Base-by-base conservation (phyloP, 2,797 vertebrate genomes). In the Pseudochirops cupreus region DNA sequence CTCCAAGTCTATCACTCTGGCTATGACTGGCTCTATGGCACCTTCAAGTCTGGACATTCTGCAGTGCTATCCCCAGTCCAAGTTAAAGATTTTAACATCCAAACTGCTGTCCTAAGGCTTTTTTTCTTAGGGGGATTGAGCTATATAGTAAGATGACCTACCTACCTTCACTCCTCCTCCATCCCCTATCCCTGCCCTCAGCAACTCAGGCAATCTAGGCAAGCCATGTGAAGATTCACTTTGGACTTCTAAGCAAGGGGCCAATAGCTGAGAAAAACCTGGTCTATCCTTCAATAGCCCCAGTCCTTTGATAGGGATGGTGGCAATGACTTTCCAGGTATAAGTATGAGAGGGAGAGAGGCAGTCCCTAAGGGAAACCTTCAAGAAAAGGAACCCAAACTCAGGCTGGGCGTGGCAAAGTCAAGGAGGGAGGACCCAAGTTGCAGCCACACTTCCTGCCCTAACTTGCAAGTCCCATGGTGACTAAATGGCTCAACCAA, bases 391-490 rank as follows among this genome's bases (percentile, higher is more conserved):
- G 39, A 95, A 91, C 56, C 62, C 92, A 55, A 56, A 91, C 93
- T 89, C 92, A 50, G 58, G 93, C 89, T 56, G 74, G 92, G 93
- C 90, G 92, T 39, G 50, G 56, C 90, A 90, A 24, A 67, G 90
- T 89, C 53, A 2, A n/a, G 87, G 82, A 39, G 59, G 94, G 89
- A 7, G 56, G 0, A 0, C 31, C 29, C 29, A 56, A 26, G 53
- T 56, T 52, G 26, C 26, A 62, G 53, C 46, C 1, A 52, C 46
- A 93, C 33, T 89, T 93, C 55, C 46, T 58, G 96, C 12, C 93
- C 55, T 33, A 18, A 91, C 96, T 29, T 90, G 96, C 58, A 50
- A 18, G 57, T n/a, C 31, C 54, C 89, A 53, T 91, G 93, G 90
- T 59, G 59, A 87, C 39, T 87, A 87, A 50, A 87, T 46, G 74